A percentile compares a stretch with the other conserved stretches of the same genome.
These are phyloP conservation scores for Teleiodes luculella DNA, from an alignment of 2,888 invertebrate species.

Conservation along the genomic window DNA sequence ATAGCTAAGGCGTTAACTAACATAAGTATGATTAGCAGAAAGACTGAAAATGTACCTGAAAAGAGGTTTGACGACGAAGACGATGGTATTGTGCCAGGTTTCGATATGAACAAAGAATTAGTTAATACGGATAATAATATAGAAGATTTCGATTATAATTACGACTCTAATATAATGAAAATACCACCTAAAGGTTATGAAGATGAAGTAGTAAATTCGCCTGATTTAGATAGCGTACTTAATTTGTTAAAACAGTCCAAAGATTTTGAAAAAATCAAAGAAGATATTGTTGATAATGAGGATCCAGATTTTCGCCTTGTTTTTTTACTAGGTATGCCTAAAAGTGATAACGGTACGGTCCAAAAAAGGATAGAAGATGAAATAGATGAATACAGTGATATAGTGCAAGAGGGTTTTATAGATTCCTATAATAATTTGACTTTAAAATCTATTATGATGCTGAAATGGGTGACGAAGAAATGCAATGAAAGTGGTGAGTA, in stretches of 20 bases:
- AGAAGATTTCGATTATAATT: conserved; percentile 45
- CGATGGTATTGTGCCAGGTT: conserved; percentile 52
- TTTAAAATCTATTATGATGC: conserved; percentile 89
- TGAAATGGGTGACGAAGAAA: conserved; percentile 87
- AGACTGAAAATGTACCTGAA: conserved; percentile 42
- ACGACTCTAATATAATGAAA: conserved; percentile 65
- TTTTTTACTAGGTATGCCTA: conserved; percentile 80
- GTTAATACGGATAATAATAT: conserved; percentile 39
- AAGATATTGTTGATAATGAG: conserved; percentile 24
- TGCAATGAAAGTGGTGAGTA: conserved; percentile 78
- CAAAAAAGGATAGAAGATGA: conserved; percentile 83
- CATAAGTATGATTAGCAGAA: conserved; percentile 37
- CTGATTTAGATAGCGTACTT: conserved; percentile 35
- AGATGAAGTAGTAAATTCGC: conserved; percentile 38
- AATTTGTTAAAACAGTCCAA: conserved; percentile 47
- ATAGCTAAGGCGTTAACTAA: conserved; percentile 55
- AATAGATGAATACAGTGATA: conserved; percentile 82
- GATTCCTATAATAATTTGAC: conserved; percentile 94
- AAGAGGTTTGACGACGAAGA: conserved; percentile 52
- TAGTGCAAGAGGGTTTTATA: conserved; percentile 89
- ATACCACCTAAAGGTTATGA: conserved; percentile 66
- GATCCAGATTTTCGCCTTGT: conserved; percentile 57
- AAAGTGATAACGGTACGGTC: conserved; percentile 75
- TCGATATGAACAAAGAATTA: conserved; percentile 65
- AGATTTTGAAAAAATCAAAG: conserved; percentile 27